Conservation (phyloP, 2,113 vertebrate genomes). For the Atractosteus spatula region DNA sequence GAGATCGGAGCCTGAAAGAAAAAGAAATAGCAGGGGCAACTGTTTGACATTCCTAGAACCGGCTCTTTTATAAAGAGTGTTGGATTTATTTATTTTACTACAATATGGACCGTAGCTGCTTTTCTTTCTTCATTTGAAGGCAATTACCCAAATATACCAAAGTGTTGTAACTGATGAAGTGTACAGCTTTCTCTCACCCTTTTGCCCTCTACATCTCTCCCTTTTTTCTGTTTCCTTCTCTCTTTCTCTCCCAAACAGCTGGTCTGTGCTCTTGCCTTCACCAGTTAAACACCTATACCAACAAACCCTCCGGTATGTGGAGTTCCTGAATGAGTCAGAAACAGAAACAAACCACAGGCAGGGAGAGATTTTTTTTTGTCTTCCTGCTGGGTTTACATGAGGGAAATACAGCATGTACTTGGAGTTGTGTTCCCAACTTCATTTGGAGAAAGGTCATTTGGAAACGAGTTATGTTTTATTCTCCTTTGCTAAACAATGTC, state of each 20-base stretch:
- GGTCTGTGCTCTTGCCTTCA: neutral
- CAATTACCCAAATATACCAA: no score
- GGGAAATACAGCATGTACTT: neutral
- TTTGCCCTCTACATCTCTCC: neutral
- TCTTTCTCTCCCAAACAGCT: neutral
- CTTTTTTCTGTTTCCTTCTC: no score
- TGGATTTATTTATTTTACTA: no score
- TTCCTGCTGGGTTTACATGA: conserved; percentile 4
- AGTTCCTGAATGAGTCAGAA: conserved; percentile 3
- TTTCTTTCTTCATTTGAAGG: no score
- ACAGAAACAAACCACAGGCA: conserved; percentile 1
- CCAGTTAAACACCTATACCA: conserved; percentile 7
- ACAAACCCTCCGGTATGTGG: conserved; percentile 1
- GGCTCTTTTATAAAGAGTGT: no score
- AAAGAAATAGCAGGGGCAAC: no score
- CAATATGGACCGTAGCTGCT: no score
- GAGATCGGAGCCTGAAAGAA: conserved; percentile 50
- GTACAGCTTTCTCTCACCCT: neutral
- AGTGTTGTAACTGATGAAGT: neutral
- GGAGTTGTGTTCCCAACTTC: neutral
- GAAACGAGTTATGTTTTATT: neutral
- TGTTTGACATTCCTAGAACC: no score
- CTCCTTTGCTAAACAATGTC: no score
- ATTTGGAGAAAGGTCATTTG: neutral
- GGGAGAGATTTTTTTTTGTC: conserved; percentile 2